Percentiles rank a stretch among this genome's conserved stretches.
Conservation (phyloP, 2,113 vertebrate species). For the Poecile atricapillus region DNA sequence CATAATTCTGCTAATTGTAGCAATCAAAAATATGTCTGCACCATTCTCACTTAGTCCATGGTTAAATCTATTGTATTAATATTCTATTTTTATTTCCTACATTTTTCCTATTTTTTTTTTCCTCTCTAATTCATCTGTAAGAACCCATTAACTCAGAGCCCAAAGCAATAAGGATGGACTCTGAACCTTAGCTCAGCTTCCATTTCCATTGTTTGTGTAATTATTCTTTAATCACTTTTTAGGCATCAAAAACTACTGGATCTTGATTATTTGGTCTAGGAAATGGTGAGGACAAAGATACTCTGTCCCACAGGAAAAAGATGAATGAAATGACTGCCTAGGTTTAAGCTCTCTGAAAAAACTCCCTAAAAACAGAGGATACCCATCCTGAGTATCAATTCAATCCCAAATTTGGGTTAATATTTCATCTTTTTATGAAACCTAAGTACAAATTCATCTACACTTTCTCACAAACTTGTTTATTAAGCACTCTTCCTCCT, state of each 20-base stretch:
- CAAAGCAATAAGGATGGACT: not conserved
- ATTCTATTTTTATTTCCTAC: not conserved
- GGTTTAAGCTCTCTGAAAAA: not conserved
- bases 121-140: not conserved
- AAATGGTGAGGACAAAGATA: not conserved
- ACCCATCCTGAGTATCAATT: not conserved
- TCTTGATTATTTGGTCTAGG: not conserved
- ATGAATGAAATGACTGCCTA: not conserved
- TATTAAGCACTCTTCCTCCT: not conserved
- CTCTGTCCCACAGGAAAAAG: not conserved
- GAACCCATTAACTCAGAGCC: not conserved
- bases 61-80: not conserved
- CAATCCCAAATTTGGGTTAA: not conserved
- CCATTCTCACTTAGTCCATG: not conserved
- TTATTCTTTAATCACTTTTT: not conserved
- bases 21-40: not conserved
- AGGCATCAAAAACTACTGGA: not conserved
- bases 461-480: not conserved
- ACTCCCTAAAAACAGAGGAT: rapidly evolving
- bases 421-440: not conserved
- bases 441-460: not conserved
- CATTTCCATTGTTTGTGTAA: not conserved
- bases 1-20: not conserved
- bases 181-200: not conserved
- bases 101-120: not conserved